phyloP scores from a whole-genome alignment of 2,888 invertebrate species.

The Pheosia gnoma region DNA sequence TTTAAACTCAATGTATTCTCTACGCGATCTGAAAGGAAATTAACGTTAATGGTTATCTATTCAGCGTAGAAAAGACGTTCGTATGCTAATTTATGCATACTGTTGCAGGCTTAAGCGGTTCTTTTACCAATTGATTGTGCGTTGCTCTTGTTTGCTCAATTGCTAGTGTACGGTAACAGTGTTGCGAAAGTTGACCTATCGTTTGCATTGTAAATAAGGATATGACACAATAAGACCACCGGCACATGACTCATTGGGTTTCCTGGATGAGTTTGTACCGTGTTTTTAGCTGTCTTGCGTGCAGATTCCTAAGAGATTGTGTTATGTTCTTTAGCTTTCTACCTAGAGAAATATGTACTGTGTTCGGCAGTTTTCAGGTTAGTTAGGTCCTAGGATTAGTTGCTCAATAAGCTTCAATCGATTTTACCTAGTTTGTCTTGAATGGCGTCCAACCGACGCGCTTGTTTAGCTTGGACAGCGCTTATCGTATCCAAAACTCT shows the following conservation, averaged over 20 bases:
- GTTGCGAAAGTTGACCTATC: conserved; percentile 70
- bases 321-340: not conserved
- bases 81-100: conserved; percentile 55
- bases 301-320: not conserved
- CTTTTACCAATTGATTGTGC: conserved; percentile 67
- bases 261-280: conserved; percentile 37
- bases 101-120: conserved; percentile 49
- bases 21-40: conserved; percentile 71
- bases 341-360: not conserved
- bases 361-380: not conserved
- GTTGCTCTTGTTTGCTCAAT: conserved; percentile 70
- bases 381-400: not conserved
- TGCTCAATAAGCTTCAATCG: not conserved
- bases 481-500: conserved; percentile 71
- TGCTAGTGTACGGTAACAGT: conserved; percentile 53
- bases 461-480: conserved; percentile 70
- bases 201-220: conserved; percentile 71
- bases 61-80: conserved; percentile 41
- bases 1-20: conserved; percentile 75
- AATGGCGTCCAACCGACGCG: conserved; percentile 74
- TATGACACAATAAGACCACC: conserved; percentile 68
- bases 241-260: conserved; percentile 49
- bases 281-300: not conserved
- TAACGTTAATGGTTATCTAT: conserved; percentile 49
- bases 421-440: conserved; percentile 74